Percentiles rank a stretch among this genome's conserved stretches.
Evolutionary conservation across 1,140 invertebrate species (phyloP).

Genomic region (Neoseiulus cucumeris): DNA sequence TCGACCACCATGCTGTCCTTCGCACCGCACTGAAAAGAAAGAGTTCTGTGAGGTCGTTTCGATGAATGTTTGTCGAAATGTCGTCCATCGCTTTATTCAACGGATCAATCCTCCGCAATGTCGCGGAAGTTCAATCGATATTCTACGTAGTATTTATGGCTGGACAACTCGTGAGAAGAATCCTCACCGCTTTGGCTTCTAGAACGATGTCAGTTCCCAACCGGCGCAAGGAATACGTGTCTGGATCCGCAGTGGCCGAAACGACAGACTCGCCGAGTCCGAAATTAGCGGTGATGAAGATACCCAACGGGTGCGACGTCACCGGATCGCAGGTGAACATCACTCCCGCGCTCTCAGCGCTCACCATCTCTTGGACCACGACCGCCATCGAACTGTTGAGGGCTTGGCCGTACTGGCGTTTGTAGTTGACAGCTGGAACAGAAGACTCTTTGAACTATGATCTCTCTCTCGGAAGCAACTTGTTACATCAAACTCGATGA

Average conservation of each 20-base stretch:
- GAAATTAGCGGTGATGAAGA: constrained; percentile 55
- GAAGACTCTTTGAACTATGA: background rate
- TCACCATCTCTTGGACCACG: constrained; percentile 57
- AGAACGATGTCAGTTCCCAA: too few relatives aligned
- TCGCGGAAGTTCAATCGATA: background rate
- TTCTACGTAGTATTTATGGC: background rate
- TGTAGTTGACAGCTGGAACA: constrained; percentile 10
- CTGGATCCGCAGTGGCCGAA: constrained; percentile 46
- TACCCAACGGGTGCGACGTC: constrained; percentile 38
- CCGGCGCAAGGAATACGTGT: constrained; percentile 28
- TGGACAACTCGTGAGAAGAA: background rate
- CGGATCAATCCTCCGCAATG: background rate
- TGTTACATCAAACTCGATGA: constrained; percentile 33
- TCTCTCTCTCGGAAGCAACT: background rate
- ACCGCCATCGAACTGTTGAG: constrained; percentile 46
- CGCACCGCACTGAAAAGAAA: background rate
- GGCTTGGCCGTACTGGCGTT: constrained; percentile 38
- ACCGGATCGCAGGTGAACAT: constrained; percentile 54
- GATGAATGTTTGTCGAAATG: background rate
- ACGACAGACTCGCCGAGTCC: constrained; percentile 63
- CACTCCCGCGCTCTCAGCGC: constrained; percentile 46
- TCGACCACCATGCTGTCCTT: background rate
- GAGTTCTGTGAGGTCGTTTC: background rate
- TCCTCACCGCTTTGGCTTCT: background rate
- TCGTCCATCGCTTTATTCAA: background rate